These are phyloP conservation scores for Drosophila bocqueti DNA, from an alignment of 1,140 invertebrate species.

Conservation along the genomic window DNA sequence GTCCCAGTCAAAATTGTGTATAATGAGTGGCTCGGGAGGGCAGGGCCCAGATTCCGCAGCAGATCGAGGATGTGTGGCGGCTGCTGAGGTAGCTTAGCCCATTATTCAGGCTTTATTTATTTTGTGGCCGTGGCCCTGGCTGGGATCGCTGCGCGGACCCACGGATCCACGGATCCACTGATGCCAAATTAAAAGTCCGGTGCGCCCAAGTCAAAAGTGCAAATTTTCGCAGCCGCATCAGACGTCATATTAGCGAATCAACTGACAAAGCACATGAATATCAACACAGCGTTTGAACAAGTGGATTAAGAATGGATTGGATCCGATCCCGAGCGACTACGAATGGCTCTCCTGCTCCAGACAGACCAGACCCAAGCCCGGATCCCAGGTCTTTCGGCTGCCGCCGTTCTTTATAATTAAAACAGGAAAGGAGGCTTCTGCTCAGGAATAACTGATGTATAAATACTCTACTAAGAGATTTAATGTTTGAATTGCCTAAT, in stretches of 20 bases:
- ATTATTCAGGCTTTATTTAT: constrained; percentile 83
- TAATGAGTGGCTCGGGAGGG: constrained; percentile 76
- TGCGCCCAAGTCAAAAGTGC: constrained; percentile 77
- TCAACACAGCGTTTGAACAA: constrained; percentile 83
- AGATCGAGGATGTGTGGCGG: constrained; percentile 13
- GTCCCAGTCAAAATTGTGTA: constrained; percentile 69
- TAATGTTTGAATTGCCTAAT: background rate
- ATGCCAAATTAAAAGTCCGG: constrained; percentile 75
- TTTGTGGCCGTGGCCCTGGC: constrained; percentile 45
- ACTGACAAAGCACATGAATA: constrained; percentile 84
- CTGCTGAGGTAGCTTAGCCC: constrained; percentile 76
- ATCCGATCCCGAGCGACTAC: constrained; percentile 17
- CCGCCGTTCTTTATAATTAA: constrained; percentile 53
- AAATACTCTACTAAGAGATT: background rate
- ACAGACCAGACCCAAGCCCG: background rate
- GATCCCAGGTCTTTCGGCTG: constrained; percentile 27
- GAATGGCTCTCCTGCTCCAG: constrained; percentile 5
- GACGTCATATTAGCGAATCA: constrained; percentile 84
- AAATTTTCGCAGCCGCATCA: constrained; percentile 82
- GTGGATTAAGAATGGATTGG: constrained; percentile 67
- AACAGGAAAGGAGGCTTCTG: constrained; percentile 24
- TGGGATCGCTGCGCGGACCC: background rate
- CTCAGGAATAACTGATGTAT: background rate
- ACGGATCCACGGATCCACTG: background rate
- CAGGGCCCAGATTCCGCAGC: constrained; percentile 28